phyloP scores from a whole-genome alignment of 2,797 vertebrate genomes.

The Muscicapa striata region DNA sequence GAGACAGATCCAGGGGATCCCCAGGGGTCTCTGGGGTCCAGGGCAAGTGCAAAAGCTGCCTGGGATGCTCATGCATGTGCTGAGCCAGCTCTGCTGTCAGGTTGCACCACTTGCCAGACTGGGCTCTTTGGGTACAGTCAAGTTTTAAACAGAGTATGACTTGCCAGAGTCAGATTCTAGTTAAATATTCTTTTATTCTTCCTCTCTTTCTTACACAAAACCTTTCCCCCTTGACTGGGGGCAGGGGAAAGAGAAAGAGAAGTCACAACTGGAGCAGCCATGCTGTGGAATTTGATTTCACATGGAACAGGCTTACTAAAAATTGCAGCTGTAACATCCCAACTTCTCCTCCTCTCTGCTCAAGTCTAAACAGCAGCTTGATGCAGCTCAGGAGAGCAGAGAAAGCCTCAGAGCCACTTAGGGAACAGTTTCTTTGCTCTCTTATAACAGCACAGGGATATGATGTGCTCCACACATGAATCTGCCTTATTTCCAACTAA shows the following conservation, averaged over 20 bases:
- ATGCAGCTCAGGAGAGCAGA: background rate
- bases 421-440: background rate
- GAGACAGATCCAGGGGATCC: background rate
- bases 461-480: background rate
- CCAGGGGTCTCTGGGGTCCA: too few species aligned
- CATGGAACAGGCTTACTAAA: background rate
- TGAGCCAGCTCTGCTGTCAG: background rate
- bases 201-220: background rate
- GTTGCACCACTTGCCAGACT: background rate
- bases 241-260: background rate
- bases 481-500: background rate
- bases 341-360: background rate
- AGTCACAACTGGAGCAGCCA: background rate
- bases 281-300: background rate
- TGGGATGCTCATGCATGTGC: background rate
- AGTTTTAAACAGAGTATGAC: slow-evolving; percentile 27
- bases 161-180: slow-evolving; percentile 18
- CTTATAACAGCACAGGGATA: background rate
- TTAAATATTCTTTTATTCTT: background rate
- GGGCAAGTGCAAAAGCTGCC: background rate
- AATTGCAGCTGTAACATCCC: background rate
- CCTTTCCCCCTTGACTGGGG: background rate
- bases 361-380: background rate
- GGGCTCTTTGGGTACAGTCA: background rate
- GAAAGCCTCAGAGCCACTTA: background rate